phyloP scores from a whole-genome alignment of 2,888 invertebrate genomes.

The Leptogaster cylindrica region DNA sequence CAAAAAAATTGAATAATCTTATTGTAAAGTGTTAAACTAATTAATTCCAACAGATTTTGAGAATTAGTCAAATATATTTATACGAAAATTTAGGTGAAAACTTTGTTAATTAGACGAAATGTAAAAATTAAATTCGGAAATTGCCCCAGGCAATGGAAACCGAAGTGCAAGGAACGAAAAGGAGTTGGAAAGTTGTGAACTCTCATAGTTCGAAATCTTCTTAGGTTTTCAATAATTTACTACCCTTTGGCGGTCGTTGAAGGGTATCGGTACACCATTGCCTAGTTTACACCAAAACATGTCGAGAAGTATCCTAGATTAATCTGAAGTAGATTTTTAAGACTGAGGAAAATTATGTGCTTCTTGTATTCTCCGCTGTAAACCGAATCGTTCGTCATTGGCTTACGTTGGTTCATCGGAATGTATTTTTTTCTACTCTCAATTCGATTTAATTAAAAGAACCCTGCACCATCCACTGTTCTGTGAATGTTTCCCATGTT shows the following conservation, averaged over 20 bases:
- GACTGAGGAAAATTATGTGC: conserved; percentile 18
- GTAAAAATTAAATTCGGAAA: neutral
- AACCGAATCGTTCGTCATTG: conserved; percentile 30
- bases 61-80: no score
- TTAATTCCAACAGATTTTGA: no score
- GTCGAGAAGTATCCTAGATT: conserved; percentile 8
- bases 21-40: no score
- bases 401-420: neutral
- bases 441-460: conserved; percentile 37
- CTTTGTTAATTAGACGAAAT: conserved; percentile 25
- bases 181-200: neutral
- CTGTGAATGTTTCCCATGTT: conserved; percentile 33
- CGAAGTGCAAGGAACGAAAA: neutral
- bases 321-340: conserved; percentile 35
- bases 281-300: conserved; percentile 6
- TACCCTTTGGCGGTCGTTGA: neutral
- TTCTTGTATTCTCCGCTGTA: conserved; percentile 25
- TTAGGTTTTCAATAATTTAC: conserved; percentile 28
- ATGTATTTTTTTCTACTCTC: conserved; percentile 34
- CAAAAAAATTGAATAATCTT: no score
- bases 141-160: neutral
- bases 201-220: conserved; percentile 6
- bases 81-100: conserved; percentile 12
- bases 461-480: neutral
- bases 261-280: neutral